Evolutionary conservation across 2,113 vertebrate genomes (phyloP).

Genomic region (Xiphophorus couchianus): DNA sequence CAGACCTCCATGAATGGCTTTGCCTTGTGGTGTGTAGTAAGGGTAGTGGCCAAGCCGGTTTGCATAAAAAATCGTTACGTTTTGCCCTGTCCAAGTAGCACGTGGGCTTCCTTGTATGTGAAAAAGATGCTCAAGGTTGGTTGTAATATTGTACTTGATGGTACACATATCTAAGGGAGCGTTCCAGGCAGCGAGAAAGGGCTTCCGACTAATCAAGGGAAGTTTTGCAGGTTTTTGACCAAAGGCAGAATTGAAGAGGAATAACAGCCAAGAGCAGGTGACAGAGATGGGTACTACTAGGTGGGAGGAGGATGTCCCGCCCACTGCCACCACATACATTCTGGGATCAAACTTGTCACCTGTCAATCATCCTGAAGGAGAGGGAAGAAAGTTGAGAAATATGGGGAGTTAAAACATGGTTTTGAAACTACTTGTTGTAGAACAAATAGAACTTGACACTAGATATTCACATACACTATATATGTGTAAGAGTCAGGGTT

Average conservation of each 20-base stretch:
- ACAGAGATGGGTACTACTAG: conserved; percentile 65
- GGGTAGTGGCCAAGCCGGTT: conserved; percentile 84
- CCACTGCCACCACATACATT: conserved; percentile 71
- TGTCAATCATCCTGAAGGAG: conserved; percentile 73
- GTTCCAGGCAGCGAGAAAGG: conserved; percentile 85
- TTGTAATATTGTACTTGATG: conserved; percentile 75
- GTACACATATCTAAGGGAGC: conserved; percentile 80
- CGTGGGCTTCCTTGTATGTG: conserved; percentile 79
- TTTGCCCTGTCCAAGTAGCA: conserved; percentile 82
- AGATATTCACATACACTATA: too few relatives aligned
- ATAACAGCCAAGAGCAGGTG: conserved; percentile 63
- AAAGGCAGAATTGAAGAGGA: conserved; percentile 70
- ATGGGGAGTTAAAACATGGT: neutral
- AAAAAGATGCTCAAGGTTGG: conserved; percentile 81
- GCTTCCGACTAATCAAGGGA: conserved; percentile 79
- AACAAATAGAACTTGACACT: too few relatives aligned
- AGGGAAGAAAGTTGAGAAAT: neutral
- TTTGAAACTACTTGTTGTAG: too few relatives aligned
- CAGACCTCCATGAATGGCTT: conserved; percentile 78
- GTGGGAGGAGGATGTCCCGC: conserved; percentile 69
- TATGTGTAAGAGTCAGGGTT: too few relatives aligned
- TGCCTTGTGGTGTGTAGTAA: conserved; percentile 76
- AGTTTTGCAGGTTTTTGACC: conserved; percentile 80
- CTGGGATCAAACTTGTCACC: conserved; percentile 52
- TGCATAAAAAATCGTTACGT: conserved; percentile 86